Conservation (phyloP, 2,888 invertebrate genomes). For the Nasonovia ribisnigri region DNA sequence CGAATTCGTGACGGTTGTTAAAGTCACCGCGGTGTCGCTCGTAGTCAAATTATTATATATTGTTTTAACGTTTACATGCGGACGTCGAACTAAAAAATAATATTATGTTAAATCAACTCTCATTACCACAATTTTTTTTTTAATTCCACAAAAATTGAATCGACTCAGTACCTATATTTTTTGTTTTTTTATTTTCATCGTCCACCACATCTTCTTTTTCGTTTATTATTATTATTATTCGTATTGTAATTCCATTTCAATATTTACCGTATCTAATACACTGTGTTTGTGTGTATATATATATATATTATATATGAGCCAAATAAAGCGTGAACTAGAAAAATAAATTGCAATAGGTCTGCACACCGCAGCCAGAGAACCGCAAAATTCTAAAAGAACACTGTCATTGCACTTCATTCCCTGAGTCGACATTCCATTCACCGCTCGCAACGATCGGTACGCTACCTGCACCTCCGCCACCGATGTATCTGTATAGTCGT, state of each 20-base stretch:
- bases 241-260: slow-evolving; percentile 53
- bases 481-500: background rate
- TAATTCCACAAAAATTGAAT: background rate
- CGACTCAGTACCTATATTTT: background rate
- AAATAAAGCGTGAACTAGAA: slow-evolving; percentile 64
- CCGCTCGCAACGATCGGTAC: slow-evolving; percentile 30
- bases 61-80: background rate
- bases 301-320: background rate
- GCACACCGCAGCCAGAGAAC: slow-evolving; percentile 46
- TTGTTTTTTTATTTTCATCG: background rate
- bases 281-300: slow-evolving; percentile 3
- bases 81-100: background rate
- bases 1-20: slow-evolving; percentile 33
- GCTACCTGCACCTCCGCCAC: background rate
- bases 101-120: slow-evolving; percentile 29
- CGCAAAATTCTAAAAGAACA: slow-evolving; percentile 61
- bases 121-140: background rate
- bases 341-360: slow-evolving; percentile 59
- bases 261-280: slow-evolving; percentile 64
- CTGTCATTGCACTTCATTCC: slow-evolving; percentile 60
- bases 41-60: background rate
- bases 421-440: slow-evolving; percentile 56
- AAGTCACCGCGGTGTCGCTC: background rate
- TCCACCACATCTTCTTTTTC: background rate
- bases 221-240: slow-evolving; percentile 23